Evolutionary conservation across 1,140 invertebrate species (phyloP).

Genomic region (Kradibia gibbosae): DNA sequence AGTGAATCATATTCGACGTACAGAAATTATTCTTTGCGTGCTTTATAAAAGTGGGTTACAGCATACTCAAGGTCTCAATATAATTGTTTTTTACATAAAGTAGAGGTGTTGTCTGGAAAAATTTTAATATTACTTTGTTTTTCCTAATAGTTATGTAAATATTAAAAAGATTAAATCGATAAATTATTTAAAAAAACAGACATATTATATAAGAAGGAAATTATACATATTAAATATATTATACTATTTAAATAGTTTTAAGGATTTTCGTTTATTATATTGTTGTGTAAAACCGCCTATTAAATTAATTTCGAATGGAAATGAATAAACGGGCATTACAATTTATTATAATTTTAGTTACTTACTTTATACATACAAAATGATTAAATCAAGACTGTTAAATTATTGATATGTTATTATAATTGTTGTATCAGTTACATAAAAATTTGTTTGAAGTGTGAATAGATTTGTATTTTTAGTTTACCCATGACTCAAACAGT

Average conservation of each 20-base stretch:
- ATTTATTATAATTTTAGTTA: background rate
- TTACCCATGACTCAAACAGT: slow-evolving; percentile 10
- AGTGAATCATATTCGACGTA: slow-evolving; percentile 12
- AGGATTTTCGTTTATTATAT: too few species aligned
- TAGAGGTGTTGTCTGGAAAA: background rate
- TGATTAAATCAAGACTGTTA: too few species aligned
- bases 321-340: too few species aligned
- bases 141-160: background rate
- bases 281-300: background rate
- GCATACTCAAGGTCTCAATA: slow-evolving; percentile 33
- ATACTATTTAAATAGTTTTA: too few species aligned
- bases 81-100: background rate
- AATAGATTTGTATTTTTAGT: slow-evolving; percentile 18
- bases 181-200: too few species aligned
- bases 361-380: slow-evolving; percentile 5
- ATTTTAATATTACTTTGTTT: background rate
- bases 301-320: background rate
- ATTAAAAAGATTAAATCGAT: too few species aligned
- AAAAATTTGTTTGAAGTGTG: background rate
- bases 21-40: slow-evolving; percentile 17
- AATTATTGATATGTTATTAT: background rate
- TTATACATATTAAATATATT: too few species aligned
- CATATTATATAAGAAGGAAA: too few species aligned
- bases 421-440: background rate
- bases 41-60: slow-evolving; percentile 36